Base-by-base conservation (phyloP, 2,113 vertebrate species). In the Brienomyrus longianalis region DNA sequence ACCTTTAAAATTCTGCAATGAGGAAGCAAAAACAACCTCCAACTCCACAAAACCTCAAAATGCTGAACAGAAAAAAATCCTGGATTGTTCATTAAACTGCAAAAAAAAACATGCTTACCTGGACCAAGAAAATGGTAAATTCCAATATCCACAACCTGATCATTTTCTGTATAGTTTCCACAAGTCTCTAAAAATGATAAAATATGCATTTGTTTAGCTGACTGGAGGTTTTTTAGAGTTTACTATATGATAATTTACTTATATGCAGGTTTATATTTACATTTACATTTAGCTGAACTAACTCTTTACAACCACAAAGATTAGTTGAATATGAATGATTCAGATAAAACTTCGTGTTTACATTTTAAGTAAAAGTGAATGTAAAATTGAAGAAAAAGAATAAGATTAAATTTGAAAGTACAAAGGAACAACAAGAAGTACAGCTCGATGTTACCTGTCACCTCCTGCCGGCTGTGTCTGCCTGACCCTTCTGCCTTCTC, bases 81-180 rank as follows among this genome's bases (percentile, higher is more conserved):
- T 39, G 70, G 70, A 77, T 17, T 19, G 31, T 77, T 77, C 3
- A 70, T 70, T 15, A 80, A 35, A 43, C 74, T 17, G 15, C 74
- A 80, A 43, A 19, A 35, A 77, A 77, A 39, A 19, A n/a, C 19
- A 23, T 45, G 7, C 93, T 94, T 87, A 96, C 95, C 95, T 95
- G 95, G 8, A 94, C 90, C 85, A 92, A 51, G 35, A 93, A n/a
- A 85, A 93, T 0, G 13, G 95, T 88, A 87, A 93, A 31, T 54
- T 88, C 92, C 39, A 91, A 91, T 83, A 92, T 88, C 85, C 91
- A 88, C 62, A 93, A 84, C 54, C 88, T 77, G 89, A 92, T 93
- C 95, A 95, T 56, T 3, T 43, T 47, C 74, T 77, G 59, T 8
- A 9, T 0, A 45, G 3, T 19, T 8, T 39, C 35, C 9, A 54